Conservation (phyloP, 1,140 invertebrate species). For the Bombyx mori region DNA sequence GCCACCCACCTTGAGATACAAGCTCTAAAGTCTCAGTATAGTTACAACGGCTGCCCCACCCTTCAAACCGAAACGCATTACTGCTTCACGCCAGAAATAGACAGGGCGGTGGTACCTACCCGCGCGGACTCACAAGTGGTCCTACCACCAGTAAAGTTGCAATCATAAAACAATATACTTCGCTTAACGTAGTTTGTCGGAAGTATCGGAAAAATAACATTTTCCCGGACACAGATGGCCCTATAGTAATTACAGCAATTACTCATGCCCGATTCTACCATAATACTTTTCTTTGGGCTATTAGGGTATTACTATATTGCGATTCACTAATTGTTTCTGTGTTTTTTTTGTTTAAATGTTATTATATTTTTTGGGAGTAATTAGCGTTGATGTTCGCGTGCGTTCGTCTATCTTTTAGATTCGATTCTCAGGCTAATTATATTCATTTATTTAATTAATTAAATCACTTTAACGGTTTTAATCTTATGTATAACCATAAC, state of each 20-base stretch:
- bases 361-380: not conserved
- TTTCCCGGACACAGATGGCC: constrained; percentile 4
- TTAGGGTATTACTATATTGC: constrained; percentile 7
- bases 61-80: too few species aligned
- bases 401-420: not conserved
- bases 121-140: too few species aligned
- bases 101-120: too few species aligned
- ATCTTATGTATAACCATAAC: too few species aligned
- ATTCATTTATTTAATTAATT: not conserved
- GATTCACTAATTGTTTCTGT: constrained; percentile 16
- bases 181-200: not conserved
- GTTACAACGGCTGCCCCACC: too few species aligned
- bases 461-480: too few species aligned
- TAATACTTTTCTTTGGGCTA: constrained; percentile 13
- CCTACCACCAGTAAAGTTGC: too few species aligned
- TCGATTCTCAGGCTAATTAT: not conserved
- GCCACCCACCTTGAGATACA: too few species aligned
- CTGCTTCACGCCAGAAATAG: too few species aligned
- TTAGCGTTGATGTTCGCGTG: not conserved
- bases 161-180: not conserved
- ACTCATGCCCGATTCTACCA: constrained; percentile 23
- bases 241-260: constrained; percentile 22
- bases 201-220: constrained; percentile 3
- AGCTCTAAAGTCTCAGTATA: too few species aligned
- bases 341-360: not conserved